Evolutionary conservation across 30 jellyfish, hydroid and myxozoan genomes (phyloP), one percentile per base, ranked within the genome.

Genomic region (Clytia hemisphaerica): DNA sequence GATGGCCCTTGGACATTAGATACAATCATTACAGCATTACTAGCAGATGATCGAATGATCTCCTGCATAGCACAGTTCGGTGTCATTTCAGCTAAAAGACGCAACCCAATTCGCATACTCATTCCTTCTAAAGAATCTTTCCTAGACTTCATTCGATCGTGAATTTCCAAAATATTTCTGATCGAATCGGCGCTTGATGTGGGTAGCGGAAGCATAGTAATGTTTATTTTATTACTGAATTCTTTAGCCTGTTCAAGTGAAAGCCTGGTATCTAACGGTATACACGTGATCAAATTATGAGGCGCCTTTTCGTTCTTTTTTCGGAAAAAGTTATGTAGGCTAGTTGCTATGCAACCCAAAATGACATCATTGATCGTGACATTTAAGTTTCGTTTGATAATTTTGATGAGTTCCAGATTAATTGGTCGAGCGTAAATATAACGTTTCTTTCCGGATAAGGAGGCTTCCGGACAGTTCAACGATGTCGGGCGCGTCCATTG

Each of bases 291-390:
- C 6, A 57, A 6, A 21, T 57, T n/a, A 22, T 30, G 16, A 14
- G 66, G 70, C 30, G 50, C 4, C 16, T 28, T 21, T 44, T 1
- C 12, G 53, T 33, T 33, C 19, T 28, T 6, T 57, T 57, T 30
- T 15, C 25, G 25, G 27, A 57, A 57, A 30, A 22, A 57, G 7
- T 28, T n/a, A 57, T 57, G 70, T 26, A 21, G 30, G 4, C 33
- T 21, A 4, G 70, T 2, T 57, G 70, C 70, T 57, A 57, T 5
- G 51, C 70, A 57, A 57, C 70, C 70, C 0, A 57, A 37, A 28
- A 57, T n/a, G 19, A 57, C 70, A 57, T 57, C 70, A 21, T 57
- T 57, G 4, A 57, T n/a, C 12, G 70, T 57, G 53, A 57, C 70
- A 57, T 33, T 33, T 6, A 57, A 44, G 19, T 57, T 57, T 28